These are phyloP conservation scores for Montipora efflorescens DNA, from an alignment of 64 coral and sea anemone species.

Conservation along the genomic window DNA sequence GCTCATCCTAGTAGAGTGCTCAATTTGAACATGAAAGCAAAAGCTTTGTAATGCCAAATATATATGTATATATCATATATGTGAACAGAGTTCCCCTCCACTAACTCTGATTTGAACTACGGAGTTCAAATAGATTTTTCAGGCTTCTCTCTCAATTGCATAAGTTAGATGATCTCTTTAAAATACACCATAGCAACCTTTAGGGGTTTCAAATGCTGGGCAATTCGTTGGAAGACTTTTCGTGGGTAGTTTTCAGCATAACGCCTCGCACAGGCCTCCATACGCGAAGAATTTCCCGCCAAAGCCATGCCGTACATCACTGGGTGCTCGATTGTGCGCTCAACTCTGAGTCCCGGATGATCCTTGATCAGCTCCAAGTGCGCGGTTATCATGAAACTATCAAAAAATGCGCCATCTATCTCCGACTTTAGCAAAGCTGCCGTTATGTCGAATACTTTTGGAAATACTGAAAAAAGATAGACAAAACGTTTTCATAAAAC, in stretches of 20 bases:
- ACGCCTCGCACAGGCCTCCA: constrained; percentile 61
- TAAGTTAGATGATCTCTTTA: too few species aligned
- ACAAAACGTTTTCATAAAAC: neutral
- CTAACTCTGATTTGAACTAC: too few species aligned
- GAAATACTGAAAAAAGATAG: constrained; percentile 63
- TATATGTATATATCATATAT: too few species aligned
- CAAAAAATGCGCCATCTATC: constrained; percentile 71
- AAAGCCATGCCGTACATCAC: constrained; percentile 65
- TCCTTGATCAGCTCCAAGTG: constrained; percentile 52
- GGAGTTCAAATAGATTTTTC: too few species aligned
- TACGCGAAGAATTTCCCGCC: constrained; percentile 63
- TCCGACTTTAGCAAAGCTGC: constrained; percentile 57
- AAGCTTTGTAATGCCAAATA: too few species aligned
- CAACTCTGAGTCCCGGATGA: constrained; percentile 58
- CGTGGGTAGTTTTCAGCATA: constrained; percentile 73
- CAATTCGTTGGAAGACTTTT: constrained; percentile 65
- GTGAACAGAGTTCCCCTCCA: too few species aligned
- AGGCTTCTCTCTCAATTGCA: too few species aligned
- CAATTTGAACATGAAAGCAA: too few species aligned
- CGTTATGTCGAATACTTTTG: constrained; percentile 32
- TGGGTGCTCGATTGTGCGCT: constrained; percentile 72
- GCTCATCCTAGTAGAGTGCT: too few species aligned
- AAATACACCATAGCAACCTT: neutral
- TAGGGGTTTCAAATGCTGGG: constrained; percentile 73
- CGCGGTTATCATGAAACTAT: constrained; percentile 72